Evolutionary conservation across 2,888 invertebrate species (phyloP), one percentile per base, ranked within the genome.

Genomic region (Cerastis rubricosa): DNA sequence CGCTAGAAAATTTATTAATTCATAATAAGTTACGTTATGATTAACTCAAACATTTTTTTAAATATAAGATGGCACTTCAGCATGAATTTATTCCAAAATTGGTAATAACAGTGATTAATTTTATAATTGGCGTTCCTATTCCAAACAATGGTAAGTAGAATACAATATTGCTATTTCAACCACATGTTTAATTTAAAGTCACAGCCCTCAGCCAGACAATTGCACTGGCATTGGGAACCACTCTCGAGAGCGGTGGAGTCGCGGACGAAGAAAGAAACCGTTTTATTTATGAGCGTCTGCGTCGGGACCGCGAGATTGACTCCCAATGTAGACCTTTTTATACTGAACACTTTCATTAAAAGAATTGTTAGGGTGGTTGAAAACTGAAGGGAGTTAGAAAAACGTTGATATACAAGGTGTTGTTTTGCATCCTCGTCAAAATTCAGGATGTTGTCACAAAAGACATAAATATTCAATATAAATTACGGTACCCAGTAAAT

Each of bases 241-340:
- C 73, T 77, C 67, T 63, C 54, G 17, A 47, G 64, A 76, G 54
- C 68, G 49, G 67, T 11, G 68, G 54, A 72, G 66, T 72, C 71
- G 66, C 71, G 74, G 40, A 59, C 59, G n/a, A 54, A 61, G 63
- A 47, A 78, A 72, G 74, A 78, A 82, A 66, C 71, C 72, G 78
- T 54, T 85, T 84, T 84, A 84, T 84, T 84, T 84, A 85, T 84
- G 83, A 84, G 78, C 71, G 86, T 85, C 83, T 85, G 83, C 54
- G 57, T 54, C 70, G 19, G 17, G 43, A 45, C 19, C 45, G 4
- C 64, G 17, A 51, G 22, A 72, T 74, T 59, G 71, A 69, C 54
- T 74, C 54, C 78, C n/a, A 57, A 68, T 70, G 64, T 63, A 65
- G 43, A 83, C 77, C 63, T 85, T 72, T 57, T 70, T 85, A 78